phyloP scores from a whole-genome alignment of 2,888 invertebrate species.

The Diabrotica balteata region DNA sequence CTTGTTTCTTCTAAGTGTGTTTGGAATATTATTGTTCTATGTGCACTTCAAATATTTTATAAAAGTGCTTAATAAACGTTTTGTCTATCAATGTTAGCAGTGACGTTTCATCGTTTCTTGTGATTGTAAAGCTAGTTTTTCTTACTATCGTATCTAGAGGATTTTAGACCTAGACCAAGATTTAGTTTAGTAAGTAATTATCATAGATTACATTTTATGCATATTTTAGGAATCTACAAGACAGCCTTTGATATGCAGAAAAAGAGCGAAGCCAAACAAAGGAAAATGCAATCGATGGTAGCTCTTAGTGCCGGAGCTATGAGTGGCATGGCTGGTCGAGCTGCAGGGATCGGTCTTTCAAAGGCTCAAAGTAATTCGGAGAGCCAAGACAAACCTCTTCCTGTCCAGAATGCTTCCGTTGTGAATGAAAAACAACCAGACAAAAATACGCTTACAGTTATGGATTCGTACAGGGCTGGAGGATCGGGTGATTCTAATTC shows the following conservation, averaged over 20 bases:
- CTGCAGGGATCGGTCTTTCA: constrained; percentile 84
- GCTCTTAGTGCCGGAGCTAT: constrained; percentile 88
- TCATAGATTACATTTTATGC: neutral
- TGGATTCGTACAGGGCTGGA: constrained; percentile 49
- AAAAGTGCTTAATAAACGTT: no score
- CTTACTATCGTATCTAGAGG: no score
- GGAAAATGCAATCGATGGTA: constrained; percentile 95
- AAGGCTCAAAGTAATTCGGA: constrained; percentile 75
- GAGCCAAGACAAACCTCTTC: constrained; percentile 72
- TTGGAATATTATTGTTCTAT: no score
- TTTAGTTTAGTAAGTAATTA: no score
- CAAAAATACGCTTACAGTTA: constrained; percentile 44
- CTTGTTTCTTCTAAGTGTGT: no score
- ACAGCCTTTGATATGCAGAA: constrained; percentile 98
- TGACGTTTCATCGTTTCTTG: no score
- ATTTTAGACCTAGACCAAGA: no score
- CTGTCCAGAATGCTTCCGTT: constrained; percentile 43
- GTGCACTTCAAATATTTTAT: no score
- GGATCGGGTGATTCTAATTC: constrained; percentile 67
- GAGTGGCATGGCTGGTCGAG: constrained; percentile 86
- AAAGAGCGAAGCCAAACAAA: constrained; percentile 94
- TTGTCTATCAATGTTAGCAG: no score
- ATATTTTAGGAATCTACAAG: constrained; percentile 75
- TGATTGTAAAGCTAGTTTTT: no score
- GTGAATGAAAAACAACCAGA: constrained; percentile 29